phyloP scores from a whole-genome alignment of 2,888 invertebrate genomes.

The Gnatocerus cornutus region DNA sequence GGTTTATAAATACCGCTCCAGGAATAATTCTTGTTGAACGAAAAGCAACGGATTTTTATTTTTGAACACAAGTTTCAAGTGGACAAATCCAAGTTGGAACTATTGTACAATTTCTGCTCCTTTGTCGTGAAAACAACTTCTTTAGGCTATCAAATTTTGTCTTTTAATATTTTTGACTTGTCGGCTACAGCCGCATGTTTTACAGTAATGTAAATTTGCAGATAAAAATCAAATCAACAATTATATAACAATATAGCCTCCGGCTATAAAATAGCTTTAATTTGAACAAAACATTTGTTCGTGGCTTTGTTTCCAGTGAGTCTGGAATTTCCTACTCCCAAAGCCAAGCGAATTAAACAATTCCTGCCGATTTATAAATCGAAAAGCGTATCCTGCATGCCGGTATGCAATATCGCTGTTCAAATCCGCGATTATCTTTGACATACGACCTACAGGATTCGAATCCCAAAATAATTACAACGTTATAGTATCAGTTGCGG shows the following conservation, averaged over 20 bases:
- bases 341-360: slow-evolving; percentile 29
- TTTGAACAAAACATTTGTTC: slow-evolving; percentile 12
- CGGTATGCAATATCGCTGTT: slow-evolving; percentile 31
- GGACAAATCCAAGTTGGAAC: too few species aligned
- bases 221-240: slow-evolving; percentile 14
- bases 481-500: slow-evolving; percentile 44
- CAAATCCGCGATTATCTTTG: slow-evolving; percentile 36
- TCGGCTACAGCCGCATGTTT: not conserved
- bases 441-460: slow-evolving; percentile 42
- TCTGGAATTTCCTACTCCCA: slow-evolving; percentile 29
- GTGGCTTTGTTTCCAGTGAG: slow-evolving; percentile 24
- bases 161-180: too few species aligned
- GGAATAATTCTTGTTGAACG: slow-evolving; percentile 1
- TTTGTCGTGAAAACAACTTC: too few species aligned
- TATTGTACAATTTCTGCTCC: too few species aligned
- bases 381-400: slow-evolving; percentile 34
- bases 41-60: too few species aligned
- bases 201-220: not conserved
- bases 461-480: slow-evolving; percentile 43
- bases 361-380: slow-evolving; percentile 28
- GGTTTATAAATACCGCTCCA: slow-evolving; percentile 5
- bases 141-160: too few species aligned
- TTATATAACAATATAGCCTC: too few species aligned
- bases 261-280: not conserved
- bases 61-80: too few species aligned